phyloP scores from a whole-genome alignment of 2,888 invertebrate genomes.

The Bursaphelenchus okinawaensis region DNA sequence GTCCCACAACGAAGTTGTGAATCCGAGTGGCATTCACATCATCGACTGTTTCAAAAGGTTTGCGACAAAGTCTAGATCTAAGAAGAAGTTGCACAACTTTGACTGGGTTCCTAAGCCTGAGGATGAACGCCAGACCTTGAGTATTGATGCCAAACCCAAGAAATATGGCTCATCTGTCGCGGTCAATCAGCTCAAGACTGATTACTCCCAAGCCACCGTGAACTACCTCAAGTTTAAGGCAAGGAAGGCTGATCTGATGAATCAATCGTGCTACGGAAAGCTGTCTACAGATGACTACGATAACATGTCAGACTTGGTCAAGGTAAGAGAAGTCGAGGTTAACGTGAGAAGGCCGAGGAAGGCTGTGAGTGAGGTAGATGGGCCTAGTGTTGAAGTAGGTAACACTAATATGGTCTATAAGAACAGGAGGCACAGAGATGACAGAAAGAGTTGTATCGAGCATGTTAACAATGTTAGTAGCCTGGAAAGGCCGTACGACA shows the following conservation, averaged over 20 bases:
- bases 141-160: not conserved
- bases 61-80: slow-evolving; percentile 1
- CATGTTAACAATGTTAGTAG: too few relatives aligned
- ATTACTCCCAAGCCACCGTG: not conserved
- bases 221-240: not conserved
- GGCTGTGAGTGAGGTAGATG: not conserved
- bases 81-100: not conserved
- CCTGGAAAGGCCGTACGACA: too few relatives aligned
- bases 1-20: not conserved
- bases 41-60: slow-evolving; percentile 9
- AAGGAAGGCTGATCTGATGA: slow-evolving; percentile 2
- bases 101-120: not conserved
- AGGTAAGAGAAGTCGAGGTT: not conserved
- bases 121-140: not conserved
- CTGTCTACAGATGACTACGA: slow-evolving; percentile 8
- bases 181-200: not conserved
- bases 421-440: not conserved
- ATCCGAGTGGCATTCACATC: not conserved
- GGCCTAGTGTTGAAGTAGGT: not conserved
- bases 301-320: slow-evolving; percentile 1
- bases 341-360: not conserved
- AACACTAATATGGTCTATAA: too few relatives aligned
- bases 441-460: not conserved
- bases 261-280: slow-evolving; percentile 12
- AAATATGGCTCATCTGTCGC: not conserved